Base-by-base conservation (phyloP, 2,888 invertebrate species). In the Rhagonycha fulva region DNA sequence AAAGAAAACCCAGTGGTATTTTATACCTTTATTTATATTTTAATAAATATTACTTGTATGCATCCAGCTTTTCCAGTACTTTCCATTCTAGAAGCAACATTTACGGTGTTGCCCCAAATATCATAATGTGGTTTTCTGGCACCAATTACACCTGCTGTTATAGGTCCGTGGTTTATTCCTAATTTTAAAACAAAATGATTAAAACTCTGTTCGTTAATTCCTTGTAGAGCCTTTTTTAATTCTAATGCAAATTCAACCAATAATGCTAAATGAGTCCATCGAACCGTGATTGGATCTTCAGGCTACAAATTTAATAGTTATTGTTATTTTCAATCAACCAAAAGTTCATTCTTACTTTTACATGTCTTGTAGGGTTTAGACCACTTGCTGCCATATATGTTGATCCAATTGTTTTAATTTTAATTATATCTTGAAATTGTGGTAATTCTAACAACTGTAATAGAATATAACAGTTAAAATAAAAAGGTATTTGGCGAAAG, bases 31-130 rank as follows among this genome's bases (percentile, higher is more conserved):
- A 24, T n/a, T 26, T 14, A 0, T 19, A 24, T 74, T 71, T 70
- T 14, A 70, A 76, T n/a, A 5, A 70, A 76, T n/a, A n/a, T 47
- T 47, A 97, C 97, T 93, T 98, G 97, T 84, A 97, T 95, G 82
- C 94, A 95, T 5, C 97, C 97, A 72, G 96, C 96, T 89, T 97
- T 97, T 78, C 98, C 98, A 0, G 98, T 98, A 85, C 97, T 97
- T 87, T 99, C 98, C 98, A 99, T 99, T 76, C 98, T 90, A 0
- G 97, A 97, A 7, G 98, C 98, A 1, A 99, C 98, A 86, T 99
- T 99, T 14, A 98, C 98, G 0, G 98, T 97, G 86, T 98, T 98
- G 1, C 98, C 98, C 97, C 97, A 97, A 83, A 98, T 98, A 86
- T 98, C 98, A 85, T 98, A 98, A 87, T 98, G 98, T 0, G 98